Percentiles rank a stretch among this genome's conserved stretches.
Evolutionary conservation across 2,888 invertebrate genomes (phyloP).

Genomic region (Venustoraphidia nigricollis): DNA sequence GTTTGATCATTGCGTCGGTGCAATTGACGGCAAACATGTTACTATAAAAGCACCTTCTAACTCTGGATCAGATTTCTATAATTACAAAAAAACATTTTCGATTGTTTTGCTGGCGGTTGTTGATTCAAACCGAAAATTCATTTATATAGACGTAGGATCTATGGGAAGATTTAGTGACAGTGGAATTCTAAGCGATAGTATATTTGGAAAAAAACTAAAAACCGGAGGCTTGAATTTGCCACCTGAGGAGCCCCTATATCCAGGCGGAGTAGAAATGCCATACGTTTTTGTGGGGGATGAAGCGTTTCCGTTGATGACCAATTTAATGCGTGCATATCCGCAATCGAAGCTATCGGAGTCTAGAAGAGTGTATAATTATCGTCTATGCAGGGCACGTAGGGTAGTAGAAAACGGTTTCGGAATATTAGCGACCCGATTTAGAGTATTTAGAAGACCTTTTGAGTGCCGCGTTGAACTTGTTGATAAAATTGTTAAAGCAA

Average conservation of each 20-base stretch:
- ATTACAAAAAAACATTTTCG: slow-evolving; percentile 12
- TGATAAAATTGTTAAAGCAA: slow-evolving; percentile 5
- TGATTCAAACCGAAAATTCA: slow-evolving; percentile 17
- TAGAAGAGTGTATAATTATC: slow-evolving; percentile 10
- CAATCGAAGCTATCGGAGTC: slow-evolving; percentile 6
- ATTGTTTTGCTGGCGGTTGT: slow-evolving; percentile 16
- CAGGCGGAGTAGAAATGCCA: slow-evolving; percentile 9
- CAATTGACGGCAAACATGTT: slow-evolving; percentile 15
- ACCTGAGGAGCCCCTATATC: not conserved
- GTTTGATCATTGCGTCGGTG: slow-evolving; percentile 13
- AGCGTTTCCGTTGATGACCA: slow-evolving; percentile 14
- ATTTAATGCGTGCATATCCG: slow-evolving; percentile 14
- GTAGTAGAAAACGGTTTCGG: slow-evolving; percentile 6
- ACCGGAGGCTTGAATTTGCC: not conserved
- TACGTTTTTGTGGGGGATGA: slow-evolving; percentile 15
- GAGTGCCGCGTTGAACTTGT: slow-evolving; percentile 3
- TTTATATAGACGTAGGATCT: slow-evolving; percentile 17
- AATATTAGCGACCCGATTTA: slow-evolving; percentile 6
- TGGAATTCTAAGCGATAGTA: slow-evolving; percentile 14
- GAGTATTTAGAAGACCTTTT: slow-evolving; percentile 6
- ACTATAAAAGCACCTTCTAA: slow-evolving; percentile 12
- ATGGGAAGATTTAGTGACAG: slow-evolving; percentile 18
- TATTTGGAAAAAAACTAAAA: slow-evolving; percentile 11
- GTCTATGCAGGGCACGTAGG: slow-evolving; percentile 9
- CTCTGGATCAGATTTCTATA: slow-evolving; percentile 10